Percentiles rank a stretch among this genome's conserved stretches.
These are phyloP conservation scores for Scomberomorus guttatus DNA, from an alignment of 2,797 vertebrate genomes.

Conservation along the genomic window DNA sequence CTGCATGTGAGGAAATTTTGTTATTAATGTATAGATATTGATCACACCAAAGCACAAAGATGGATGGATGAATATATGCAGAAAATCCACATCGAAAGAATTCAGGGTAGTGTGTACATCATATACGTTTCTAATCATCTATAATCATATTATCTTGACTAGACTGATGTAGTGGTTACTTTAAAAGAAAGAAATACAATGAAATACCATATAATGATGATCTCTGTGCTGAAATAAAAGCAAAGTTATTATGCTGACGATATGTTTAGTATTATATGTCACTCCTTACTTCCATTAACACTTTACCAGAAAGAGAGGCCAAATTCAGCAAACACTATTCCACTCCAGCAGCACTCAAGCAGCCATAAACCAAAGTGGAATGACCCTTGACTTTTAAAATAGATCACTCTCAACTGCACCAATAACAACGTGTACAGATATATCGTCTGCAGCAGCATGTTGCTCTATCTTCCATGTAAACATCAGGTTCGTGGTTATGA, in stretches of 20 bases:
- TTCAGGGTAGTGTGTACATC: not conserved
- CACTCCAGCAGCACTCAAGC: not conserved
- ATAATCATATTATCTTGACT: not conserved
- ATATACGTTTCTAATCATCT: not conserved
- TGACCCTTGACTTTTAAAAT: not conserved
- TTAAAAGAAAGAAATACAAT: not conserved
- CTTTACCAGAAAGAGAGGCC: not conserved
- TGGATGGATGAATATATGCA: not conserved
- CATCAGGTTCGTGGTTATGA: not conserved
- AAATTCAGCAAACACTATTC: not conserved
- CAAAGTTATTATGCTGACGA: too few species aligned
- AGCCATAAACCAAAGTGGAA: not conserved
- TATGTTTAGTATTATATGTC: not conserved
- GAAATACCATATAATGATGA: not conserved
- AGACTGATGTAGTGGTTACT: not conserved
- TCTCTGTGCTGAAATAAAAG: not conserved
- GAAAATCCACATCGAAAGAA: not conserved
- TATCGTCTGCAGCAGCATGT: not conserved
- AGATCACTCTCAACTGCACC: not conserved
- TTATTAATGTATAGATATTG: not conserved
- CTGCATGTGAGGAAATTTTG: too few species aligned
- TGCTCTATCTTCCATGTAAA: not conserved
- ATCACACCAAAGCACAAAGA: not conserved
- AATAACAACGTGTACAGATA: not conserved
- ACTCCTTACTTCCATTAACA: not conserved